Percentiles rank a stretch among this genome's conserved stretches.
Conservation (phyloP, 2,888 invertebrate genomes). For the Cosmorhoe ocellata region DNA sequence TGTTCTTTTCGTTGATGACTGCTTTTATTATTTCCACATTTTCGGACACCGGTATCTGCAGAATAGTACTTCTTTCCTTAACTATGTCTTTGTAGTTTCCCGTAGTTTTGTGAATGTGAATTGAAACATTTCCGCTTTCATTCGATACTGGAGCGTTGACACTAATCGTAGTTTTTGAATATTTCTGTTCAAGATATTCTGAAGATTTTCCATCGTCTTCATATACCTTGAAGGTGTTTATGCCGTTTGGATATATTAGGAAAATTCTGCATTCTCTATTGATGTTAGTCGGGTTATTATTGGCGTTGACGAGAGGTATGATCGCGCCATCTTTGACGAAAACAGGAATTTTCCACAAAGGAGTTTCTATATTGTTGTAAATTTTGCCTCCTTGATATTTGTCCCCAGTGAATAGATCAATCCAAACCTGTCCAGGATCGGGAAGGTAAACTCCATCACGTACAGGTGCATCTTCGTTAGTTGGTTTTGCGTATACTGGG, state of each 20-base stretch:
- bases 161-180: slow-evolving; percentile 54
- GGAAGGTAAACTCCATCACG: slow-evolving; percentile 67
- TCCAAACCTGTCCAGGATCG: slow-evolving; percentile 61
- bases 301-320: slow-evolving; percentile 66
- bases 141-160: slow-evolving; percentile 51
- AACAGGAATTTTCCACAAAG: slow-evolving; percentile 71
- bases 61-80: slow-evolving; percentile 54
- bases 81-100: slow-evolving; percentile 60
- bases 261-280: slow-evolving; percentile 58
- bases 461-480: slow-evolving; percentile 38
- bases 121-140: slow-evolving; percentile 47
- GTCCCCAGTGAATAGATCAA: slow-evolving; percentile 67
- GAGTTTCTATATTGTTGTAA: slow-evolving; percentile 57
- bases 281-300: slow-evolving; percentile 67
- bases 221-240: slow-evolving; percentile 56
- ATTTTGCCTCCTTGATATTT: slow-evolving; percentile 71
- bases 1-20: slow-evolving; percentile 49
- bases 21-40: slow-evolving; percentile 52
- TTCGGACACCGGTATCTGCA: slow-evolving; percentile 60
- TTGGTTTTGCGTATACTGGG: slow-evolving; percentile 56
- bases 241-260: slow-evolving; percentile 60
- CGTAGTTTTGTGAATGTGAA: slow-evolving; percentile 56
- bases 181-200: slow-evolving; percentile 53
- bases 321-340: slow-evolving; percentile 71
- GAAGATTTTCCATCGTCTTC: slow-evolving; percentile 70